Conservation (phyloP, 1,140 invertebrate species). For the Drosophila athabasca region DNA sequence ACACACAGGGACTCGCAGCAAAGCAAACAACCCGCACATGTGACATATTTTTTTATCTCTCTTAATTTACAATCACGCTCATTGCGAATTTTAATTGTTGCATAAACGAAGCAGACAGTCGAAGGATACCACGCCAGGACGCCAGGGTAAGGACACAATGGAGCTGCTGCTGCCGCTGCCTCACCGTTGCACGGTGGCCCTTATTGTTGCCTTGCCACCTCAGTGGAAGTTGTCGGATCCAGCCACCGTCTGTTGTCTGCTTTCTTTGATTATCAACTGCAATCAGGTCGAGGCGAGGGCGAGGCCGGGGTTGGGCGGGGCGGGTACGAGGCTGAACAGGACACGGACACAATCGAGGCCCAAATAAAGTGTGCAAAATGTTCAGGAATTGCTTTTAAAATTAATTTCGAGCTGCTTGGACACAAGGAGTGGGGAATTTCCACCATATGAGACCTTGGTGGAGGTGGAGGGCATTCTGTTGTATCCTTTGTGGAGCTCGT, state of each 20-base stretch:
- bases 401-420: conserved; percentile 15
- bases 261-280: conserved; percentile 66
- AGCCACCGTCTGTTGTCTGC: conserved; percentile 1
- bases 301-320: too few relatives aligned
- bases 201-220: conserved; percentile 24
- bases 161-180: background rate
- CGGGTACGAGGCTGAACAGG: background rate
- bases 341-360: background rate
- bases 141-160: background rate
- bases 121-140: conserved; percentile 8
- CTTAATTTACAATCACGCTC: conserved; percentile 77
- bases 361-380: conserved; percentile 17
- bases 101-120: conserved; percentile 61
- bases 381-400: conserved; percentile 16
- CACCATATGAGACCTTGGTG: too few relatives aligned
- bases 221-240: conserved; percentile 8
- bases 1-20: background rate
- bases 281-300: conserved; percentile 35
- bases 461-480: too few relatives aligned
- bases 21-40: conserved; percentile 45
- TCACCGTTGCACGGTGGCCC: background rate
- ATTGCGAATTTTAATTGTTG: conserved; percentile 73
- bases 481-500: too few relatives aligned
- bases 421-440: too few relatives aligned
- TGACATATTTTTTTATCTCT: conserved; percentile 67